Percentiles rank a stretch among this genome's conserved stretches.
Evolutionary conservation across 1,140 invertebrate genomes (phyloP).

Genomic region (Pseudomyrmex dendroicus): DNA sequence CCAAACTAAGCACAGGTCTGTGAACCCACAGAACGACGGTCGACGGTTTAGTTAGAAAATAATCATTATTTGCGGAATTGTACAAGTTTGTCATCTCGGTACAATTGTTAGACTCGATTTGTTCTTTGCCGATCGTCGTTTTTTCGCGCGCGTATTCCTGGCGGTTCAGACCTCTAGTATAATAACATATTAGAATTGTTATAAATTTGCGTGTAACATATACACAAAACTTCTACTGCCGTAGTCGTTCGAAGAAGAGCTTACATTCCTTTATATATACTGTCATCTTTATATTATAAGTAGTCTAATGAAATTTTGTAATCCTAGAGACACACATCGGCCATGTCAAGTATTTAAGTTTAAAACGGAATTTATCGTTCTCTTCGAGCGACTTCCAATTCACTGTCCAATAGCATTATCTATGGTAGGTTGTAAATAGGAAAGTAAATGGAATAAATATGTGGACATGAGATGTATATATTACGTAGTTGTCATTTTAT

Average conservation of each 20-base stretch:
- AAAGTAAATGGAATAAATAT: slow-evolving; percentile 69
- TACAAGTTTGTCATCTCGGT: neutral
- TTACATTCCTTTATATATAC: slow-evolving; percentile 62
- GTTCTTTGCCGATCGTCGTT: slow-evolving; percentile 66
- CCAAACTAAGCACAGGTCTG: slow-evolving; percentile 71
- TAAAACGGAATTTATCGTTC: slow-evolving; percentile 64
- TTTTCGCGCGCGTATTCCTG: slow-evolving; percentile 43
- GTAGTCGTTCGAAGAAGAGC: slow-evolving; percentile 74
- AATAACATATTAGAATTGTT: slow-evolving; percentile 65
- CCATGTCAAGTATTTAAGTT: slow-evolving; percentile 40
- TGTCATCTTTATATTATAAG: slow-evolving; percentile 56
- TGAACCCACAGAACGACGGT: slow-evolving; percentile 62
- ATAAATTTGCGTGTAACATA: slow-evolving; percentile 69
- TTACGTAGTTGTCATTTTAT: slow-evolving; percentile 56
- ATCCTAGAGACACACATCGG: slow-evolving; percentile 19
- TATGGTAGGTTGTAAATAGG: slow-evolving; percentile 81
- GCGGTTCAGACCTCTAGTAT: slow-evolving; percentile 71
- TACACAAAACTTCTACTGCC: slow-evolving; percentile 71
- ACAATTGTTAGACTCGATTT: neutral
- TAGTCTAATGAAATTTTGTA: slow-evolving; percentile 51
- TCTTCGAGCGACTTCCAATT: slow-evolving; percentile 76
- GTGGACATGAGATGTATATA: slow-evolving; percentile 62
- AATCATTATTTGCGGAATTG: slow-evolving; percentile 35
- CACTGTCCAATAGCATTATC: slow-evolving; percentile 79
- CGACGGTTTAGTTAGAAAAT: slow-evolving; percentile 32